Evolutionary conservation across 2,113 vertebrate species (phyloP).

Genomic region (Rhabdornis inornatus): DNA sequence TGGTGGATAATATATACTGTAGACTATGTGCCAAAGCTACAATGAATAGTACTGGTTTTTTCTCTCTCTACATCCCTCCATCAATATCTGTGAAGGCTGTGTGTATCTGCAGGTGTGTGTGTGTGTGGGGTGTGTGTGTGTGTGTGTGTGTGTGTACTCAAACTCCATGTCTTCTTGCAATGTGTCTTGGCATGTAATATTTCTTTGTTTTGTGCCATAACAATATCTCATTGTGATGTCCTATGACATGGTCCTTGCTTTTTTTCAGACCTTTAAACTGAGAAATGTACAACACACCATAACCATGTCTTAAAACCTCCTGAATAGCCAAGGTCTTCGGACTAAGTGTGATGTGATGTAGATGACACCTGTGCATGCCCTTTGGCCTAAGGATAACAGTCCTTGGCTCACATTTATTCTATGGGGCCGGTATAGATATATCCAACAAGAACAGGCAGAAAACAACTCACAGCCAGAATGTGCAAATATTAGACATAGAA

Average conservation of each 20-base stretch:
- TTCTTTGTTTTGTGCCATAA: background rate
- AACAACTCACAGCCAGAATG: background rate
- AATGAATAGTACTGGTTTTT: background rate
- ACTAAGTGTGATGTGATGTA: background rate
- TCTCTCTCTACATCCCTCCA: background rate
- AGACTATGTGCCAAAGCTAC: background rate
- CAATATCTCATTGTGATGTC: background rate
- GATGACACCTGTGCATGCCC: background rate
- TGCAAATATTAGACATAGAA: background rate
- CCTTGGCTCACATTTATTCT: background rate
- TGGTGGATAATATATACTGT: background rate
- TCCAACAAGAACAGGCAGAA: background rate
- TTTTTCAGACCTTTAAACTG: background rate
- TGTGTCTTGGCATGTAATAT: background rate
- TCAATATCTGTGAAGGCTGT: background rate
- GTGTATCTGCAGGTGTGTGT: rapidly evolving
- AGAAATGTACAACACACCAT: background rate
- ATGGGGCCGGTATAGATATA: background rate
- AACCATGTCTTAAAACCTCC: background rate
- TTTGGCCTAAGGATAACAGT: background rate
- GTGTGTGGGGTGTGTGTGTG: background rate
- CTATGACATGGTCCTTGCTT: background rate
- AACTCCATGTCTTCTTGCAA: background rate
- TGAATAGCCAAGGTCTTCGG: background rate
- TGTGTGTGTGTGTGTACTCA: background rate